These are phyloP conservation scores for Gasterosteus aculeatus DNA, from an alignment of 2,113 vertebrate species.

Conservation along the genomic window DNA sequence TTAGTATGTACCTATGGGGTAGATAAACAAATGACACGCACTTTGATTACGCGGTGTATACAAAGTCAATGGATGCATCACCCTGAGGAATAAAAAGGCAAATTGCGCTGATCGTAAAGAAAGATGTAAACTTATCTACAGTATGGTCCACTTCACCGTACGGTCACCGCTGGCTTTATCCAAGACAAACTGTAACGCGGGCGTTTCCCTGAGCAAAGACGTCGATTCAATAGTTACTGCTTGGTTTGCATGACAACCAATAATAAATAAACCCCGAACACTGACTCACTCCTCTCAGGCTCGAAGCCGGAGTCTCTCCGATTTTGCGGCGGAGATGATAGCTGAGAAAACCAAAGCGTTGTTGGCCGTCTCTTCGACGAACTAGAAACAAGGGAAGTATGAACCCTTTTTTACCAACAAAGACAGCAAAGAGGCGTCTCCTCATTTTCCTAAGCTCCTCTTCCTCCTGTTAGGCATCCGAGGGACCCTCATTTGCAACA, in stretches of 20 bases:
- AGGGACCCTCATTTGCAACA: slow-evolving; percentile 76
- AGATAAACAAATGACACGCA: slow-evolving; percentile 36
- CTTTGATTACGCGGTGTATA: slow-evolving; percentile 29
- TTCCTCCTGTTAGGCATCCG: slow-evolving; percentile 56
- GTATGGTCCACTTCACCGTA: slow-evolving; percentile 31
- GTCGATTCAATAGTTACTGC: slow-evolving; percentile 54
- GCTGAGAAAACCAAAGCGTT: slow-evolving; percentile 30
- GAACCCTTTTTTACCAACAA: slow-evolving; percentile 28
- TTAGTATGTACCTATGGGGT: slow-evolving; percentile 5
- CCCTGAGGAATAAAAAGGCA: slow-evolving; percentile 11
- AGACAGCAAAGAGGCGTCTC: slow-evolving; percentile 34
- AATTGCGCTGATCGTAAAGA: slow-evolving; percentile 22
- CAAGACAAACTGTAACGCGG: slow-evolving; percentile 42
- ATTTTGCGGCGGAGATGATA: neutral
- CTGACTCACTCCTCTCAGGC: slow-evolving; percentile 58
- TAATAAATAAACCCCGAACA: slow-evolving; percentile 72
- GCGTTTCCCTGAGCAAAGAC: slow-evolving; percentile 57
- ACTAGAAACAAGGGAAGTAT: slow-evolving; percentile 28
- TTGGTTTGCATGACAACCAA: slow-evolving; percentile 81
- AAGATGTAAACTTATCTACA: slow-evolving; percentile 23
- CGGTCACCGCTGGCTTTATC: slow-evolving; percentile 44
- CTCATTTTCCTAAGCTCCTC: slow-evolving; percentile 30
- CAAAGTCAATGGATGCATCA: slow-evolving; percentile 15
- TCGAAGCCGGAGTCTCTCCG: slow-evolving; percentile 30
- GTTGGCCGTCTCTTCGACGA: slow-evolving; percentile 34